Evolutionary conservation across 1,140 invertebrate genomes (phyloP), one percentile per base, ranked within the genome.

Genomic region (Gryon sp.): DNA sequence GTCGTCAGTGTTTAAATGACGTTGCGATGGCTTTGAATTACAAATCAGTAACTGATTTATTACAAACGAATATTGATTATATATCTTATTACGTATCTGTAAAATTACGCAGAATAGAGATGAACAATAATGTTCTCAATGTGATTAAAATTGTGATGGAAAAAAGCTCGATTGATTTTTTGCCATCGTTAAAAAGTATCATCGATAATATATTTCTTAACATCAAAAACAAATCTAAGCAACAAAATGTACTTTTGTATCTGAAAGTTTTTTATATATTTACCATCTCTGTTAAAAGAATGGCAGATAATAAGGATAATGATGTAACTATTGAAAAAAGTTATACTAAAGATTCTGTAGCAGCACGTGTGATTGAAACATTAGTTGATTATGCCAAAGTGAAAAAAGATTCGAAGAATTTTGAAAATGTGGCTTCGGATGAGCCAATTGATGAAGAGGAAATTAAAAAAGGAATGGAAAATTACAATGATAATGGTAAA

Each of bases 191-290:
- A 4, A 90, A 91, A 73, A 89, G 91, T 22, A 92, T 93, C 55
- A 88, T 93, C 1, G 87, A 91, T 65, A 91, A 93, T 79, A 91
- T 93, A 65, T 83, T 93, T 41, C 72, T 89, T 2, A 91, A 92
- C 83, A 90, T 91, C 72, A 90, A 88, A 77, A 90, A 89, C 59
- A 88, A 85, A 75, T 90, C 89, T 70, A 89, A 91, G 73, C 85
- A 91, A 63, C 86, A 84, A 22, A 90, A 92, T 80, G 78, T 87
- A 0, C 83, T 86, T 73, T 85, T 90, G 0, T 93, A 92, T 79
- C 80, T 94, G 5, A 90, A 90, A 83, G 90, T 93, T 18, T 93
- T 94, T 80, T 86, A 91, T 48, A 90, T 91, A 2, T 94, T 93
- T 84, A 79, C 92, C 0, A 81, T 87, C 6, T 91, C 90, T 53